Base-by-base conservation (phyloP, 2,888 invertebrate species). In the Muschampia plurimacula region DNA sequence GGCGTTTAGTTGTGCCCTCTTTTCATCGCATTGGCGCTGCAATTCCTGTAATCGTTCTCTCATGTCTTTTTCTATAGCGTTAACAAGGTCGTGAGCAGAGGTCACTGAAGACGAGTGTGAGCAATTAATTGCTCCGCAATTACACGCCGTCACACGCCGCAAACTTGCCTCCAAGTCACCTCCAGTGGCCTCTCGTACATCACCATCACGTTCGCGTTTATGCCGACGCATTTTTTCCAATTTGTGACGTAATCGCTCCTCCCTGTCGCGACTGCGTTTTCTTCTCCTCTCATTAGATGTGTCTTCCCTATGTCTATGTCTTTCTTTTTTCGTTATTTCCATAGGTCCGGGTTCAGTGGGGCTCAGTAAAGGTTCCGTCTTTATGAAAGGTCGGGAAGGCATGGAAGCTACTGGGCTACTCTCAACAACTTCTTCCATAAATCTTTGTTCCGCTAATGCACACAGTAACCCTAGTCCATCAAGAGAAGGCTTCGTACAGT, bases 391-490 rank as follows among this genome's bases (percentile, higher is more conserved):
- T 77, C 86, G 86, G 76, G 89, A 90, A 41, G 88, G 78, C 55
- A 83, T 77, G 22, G 79, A 74, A 73, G 67, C 82, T 49, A 79
- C 79, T 41, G 86, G 80, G 64, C 92, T 89, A 63, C 83, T 87
- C 62, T 94, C 94, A 1, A 88, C 95, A 0, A 95, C 97, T 86
- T 97, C 97, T 82, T 97, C 97, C 92, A 96, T 95, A 76, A 97
- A 96, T 77, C 97, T 95, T 83, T 98, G 97, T 83, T 98, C 98
- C 0, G 98, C 98, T 74, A 98, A 90, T 9, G 97, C 97, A 86
- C 98, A 98, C 39, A 98, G 88, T 46, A 98, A 87, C 69, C 97
- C 97, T 15, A 98, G 89, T 0, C 96, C 96, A 36, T 96, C 96
- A 22, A 96, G 88, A 5, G 92, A 93, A 75, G 90, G 89, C 77